These are phyloP conservation scores for Pelobates fuscus DNA, from an alignment of 2,113 vertebrate species.

Conservation along the genomic window DNA sequence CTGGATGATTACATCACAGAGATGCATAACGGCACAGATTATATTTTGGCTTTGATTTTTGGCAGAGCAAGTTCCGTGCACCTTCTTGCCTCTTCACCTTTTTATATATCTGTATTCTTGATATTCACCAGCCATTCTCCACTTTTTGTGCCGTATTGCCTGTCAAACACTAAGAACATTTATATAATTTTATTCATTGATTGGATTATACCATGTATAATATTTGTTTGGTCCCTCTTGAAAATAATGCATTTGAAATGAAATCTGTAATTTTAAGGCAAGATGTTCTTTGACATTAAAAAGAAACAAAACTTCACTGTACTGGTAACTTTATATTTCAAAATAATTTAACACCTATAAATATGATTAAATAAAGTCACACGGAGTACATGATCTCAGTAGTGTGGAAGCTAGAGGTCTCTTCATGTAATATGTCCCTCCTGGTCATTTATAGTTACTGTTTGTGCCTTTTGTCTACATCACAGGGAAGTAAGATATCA, in stretches of 20 bases:
- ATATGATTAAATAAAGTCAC: too few relatives aligned
- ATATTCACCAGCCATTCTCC: background rate
- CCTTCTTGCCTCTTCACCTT: background rate
- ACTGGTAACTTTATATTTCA: too few relatives aligned
- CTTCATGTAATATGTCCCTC: too few relatives aligned
- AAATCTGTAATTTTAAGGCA: background rate
- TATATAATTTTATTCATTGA: background rate
- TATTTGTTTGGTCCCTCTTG: background rate
- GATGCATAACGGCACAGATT: background rate
- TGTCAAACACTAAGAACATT: constrained; percentile 9
- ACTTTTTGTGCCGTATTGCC: constrained; percentile 11
- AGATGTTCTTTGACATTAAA: background rate
- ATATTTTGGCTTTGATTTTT: background rate
- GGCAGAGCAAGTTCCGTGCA: background rate
- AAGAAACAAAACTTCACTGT: background rate
- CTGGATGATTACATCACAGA: background rate
- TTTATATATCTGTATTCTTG: background rate
- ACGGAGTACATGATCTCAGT: too few relatives aligned
- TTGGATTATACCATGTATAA: background rate
- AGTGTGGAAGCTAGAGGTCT: too few relatives aligned
- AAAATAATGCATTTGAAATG: constrained; percentile 2
- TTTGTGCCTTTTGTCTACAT: too few relatives aligned
- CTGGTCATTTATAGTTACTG: too few relatives aligned
- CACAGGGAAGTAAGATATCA: too few relatives aligned
- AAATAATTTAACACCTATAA: too few relatives aligned